Evolutionary conservation across 2,797 vertebrate species (phyloP).

Genomic region (Scyliorhinus canicula): DNA sequence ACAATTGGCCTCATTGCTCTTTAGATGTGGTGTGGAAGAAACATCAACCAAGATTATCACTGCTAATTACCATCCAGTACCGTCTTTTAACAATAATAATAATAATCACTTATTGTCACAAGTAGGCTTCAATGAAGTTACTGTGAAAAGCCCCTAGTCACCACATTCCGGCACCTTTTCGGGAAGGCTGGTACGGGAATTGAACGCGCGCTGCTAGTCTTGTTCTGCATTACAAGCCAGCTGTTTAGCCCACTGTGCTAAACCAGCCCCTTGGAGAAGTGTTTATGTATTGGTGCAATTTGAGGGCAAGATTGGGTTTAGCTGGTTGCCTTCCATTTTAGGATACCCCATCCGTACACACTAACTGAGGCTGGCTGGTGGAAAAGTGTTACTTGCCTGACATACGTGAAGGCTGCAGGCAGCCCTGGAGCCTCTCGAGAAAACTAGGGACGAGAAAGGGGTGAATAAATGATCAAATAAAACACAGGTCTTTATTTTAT

Average conservation of each 20-base stretch:
- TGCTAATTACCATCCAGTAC: neutral
- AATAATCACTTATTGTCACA: no score
- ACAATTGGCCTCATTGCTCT: neutral
- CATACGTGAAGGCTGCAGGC: neutral
- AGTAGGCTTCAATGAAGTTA: no score
- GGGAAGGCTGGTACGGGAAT: no score
- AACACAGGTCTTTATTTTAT: neutral
- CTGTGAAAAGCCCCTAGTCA: no score
- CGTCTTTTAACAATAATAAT: no score
- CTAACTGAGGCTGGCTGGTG: neutral
- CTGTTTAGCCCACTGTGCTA: no score
- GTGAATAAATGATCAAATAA: neutral
- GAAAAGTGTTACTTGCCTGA: neutral
- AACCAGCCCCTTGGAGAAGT: no score
- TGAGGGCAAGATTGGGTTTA: neutral
- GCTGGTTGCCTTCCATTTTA: neutral
- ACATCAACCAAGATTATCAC: neutral
- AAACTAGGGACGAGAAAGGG: neutral
- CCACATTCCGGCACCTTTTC: no score
- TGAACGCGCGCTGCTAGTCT: no score
- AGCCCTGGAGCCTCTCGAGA: neutral
- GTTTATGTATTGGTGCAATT: neutral
- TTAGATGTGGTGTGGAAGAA: neutral
- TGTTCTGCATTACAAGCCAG: no score
- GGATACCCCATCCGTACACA: neutral